Percentiles rank a stretch among this genome's conserved stretches.
Evolutionary conservation across 2,888 invertebrate genomes (phyloP).

Genomic region (Selenia dentaria): DNA sequence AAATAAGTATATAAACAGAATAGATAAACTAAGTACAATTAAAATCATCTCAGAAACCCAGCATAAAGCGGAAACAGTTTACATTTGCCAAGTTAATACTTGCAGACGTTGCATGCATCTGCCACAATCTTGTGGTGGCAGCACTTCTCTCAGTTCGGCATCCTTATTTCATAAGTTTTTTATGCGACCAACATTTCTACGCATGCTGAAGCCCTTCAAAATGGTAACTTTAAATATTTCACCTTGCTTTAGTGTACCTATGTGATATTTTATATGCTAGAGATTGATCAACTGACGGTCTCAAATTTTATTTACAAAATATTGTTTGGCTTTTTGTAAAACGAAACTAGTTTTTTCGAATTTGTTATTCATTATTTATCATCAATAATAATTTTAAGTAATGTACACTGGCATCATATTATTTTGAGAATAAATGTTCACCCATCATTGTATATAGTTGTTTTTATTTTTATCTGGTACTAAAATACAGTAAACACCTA

Average conservation of each 20-base stretch:
- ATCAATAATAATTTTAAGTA: constrained; percentile 11
- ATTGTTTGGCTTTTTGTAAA: constrained; percentile 2
- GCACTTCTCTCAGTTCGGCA: too few species aligned
- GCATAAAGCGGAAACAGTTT: too few species aligned
- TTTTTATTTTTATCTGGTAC: constrained; percentile 3
- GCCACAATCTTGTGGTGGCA: too few species aligned
- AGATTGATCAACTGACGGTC: constrained; percentile 6
- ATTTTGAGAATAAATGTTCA: constrained; percentile 16
- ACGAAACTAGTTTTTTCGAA: constrained; percentile 2
- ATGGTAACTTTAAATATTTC: neutral
- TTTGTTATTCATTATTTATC: constrained; percentile 20
- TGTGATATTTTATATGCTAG: constrained; percentile 6
- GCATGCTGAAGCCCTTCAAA: constrained; percentile 1
- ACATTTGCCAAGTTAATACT: too few species aligned
- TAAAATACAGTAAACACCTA: neutral
- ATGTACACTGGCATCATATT: constrained; percentile 5
- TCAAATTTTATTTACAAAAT: constrained; percentile 8
- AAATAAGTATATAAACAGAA: too few species aligned
- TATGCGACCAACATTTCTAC: neutral
- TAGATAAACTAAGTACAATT: too few species aligned
- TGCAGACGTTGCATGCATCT: too few species aligned
- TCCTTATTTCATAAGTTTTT: too few species aligned
- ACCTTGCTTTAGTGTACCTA: neutral
- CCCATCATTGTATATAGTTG: constrained; percentile 1
- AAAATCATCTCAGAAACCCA: too few species aligned